Base-by-base conservation (phyloP, 92 coral and sea anemone species). In the Phenganax marumi region DNA sequence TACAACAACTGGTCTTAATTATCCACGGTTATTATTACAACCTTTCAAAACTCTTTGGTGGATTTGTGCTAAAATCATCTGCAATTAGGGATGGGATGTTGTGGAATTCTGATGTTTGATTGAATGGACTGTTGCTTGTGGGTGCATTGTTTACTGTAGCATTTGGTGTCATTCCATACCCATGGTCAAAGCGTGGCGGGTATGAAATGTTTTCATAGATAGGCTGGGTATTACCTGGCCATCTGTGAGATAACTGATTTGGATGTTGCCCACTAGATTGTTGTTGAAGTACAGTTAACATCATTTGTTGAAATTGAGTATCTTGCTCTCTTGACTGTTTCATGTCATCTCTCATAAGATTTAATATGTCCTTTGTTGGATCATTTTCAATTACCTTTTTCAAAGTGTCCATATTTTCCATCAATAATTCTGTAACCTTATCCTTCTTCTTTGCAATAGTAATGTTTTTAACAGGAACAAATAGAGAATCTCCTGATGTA, bases 281-380 rank as follows among this genome's bases (percentile, higher is more conserved):
- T 72, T 70, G 75, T 22, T 70, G 75, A 70, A 70, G 52, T 49
- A 22, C 10, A 25, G 80, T 48, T 39, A 75, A 24, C 80, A 75
- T 75, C 50, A 75, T 19, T 56, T 53, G 80, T 18, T 75, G 65
- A 56, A 75, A 53, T 50, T 23, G 56, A 46, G 10, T 52, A 25
- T 75, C 80, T n/a, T 75, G 80, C 43, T 75, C 80, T 25, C 65
- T 75, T 2, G 80, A 50, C 24, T 55, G 80, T 53, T 53, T 52
- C 80, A 75, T 75, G 52, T 75, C 50, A 10, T 75, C 80, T 19
- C 80, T 75, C 80, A 53, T 53, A 3, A 75, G 66, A 52, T 3
- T 23, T 23, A 74, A 33, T n/a, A 75, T 75, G 80, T 53, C 80
- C 58, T 75, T 53, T 53, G 19, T 75, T 56, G 80, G 80, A 58